Evolutionary conservation across 1,140 invertebrate genomes (phyloP).

Genomic region (Pogonomyrmex californicus): DNA sequence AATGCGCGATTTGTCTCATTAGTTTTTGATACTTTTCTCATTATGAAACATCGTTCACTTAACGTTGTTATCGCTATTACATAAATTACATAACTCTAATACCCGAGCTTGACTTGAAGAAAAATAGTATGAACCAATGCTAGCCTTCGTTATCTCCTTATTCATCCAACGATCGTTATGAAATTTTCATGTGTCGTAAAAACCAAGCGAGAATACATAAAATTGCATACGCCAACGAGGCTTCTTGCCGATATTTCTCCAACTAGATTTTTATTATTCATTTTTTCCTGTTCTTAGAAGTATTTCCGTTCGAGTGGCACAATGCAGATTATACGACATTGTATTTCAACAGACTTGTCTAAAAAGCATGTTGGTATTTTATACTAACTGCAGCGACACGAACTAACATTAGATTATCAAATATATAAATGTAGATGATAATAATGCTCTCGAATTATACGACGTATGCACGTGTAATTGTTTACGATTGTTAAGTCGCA

Average conservation of each 20-base stretch:
- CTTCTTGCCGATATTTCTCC: not conserved
- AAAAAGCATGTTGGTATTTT: not conserved
- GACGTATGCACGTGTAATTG: constrained; percentile 4
- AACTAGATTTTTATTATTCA: not conserved
- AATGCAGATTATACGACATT: not conserved
- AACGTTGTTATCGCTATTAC: not conserved
- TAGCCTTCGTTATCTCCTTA: not conserved
- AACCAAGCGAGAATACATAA: not conserved
- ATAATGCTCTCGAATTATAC: constrained; percentile 38
- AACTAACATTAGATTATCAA: constrained; percentile 66
- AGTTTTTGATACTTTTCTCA: constrained; percentile 2
- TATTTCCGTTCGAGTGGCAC: constrained; percentile 1
- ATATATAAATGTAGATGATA: constrained; percentile 56
- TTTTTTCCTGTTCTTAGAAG: constrained; percentile 8
- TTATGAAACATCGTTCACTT: constrained; percentile 5
- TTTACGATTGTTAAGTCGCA: constrained; percentile 21
- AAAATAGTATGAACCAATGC: not conserved
- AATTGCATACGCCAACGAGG: not conserved
- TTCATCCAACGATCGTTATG: not conserved
- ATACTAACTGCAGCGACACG: constrained; percentile 44
- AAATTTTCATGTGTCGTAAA: constrained; percentile 30
- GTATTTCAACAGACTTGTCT: not conserved
- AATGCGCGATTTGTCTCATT: not conserved
- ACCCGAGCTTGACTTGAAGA: not conserved
- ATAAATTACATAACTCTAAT: not conserved